Evolutionary conservation across 2,888 invertebrate genomes (phyloP).

Genomic region (Monoplex corrugatus): DNA sequence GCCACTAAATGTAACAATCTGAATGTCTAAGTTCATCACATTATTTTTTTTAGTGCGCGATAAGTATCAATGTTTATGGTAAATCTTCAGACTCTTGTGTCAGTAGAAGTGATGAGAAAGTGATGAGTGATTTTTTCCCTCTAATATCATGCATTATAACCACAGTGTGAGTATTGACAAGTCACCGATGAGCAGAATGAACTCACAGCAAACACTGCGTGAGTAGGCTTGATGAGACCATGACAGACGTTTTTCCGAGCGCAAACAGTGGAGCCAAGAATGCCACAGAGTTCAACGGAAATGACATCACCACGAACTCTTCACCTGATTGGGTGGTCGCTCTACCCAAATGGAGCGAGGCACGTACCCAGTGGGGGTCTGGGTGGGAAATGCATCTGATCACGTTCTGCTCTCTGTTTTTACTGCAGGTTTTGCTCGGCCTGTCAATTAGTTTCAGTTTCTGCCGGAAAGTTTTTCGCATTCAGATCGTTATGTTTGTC

Average conservation of each 20-base stretch:
- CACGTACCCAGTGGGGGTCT: slow-evolving; percentile 81
- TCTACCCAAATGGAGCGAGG: slow-evolving; percentile 79
- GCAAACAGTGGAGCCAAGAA: not conserved
- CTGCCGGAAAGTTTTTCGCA: slow-evolving; percentile 81
- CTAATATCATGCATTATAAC: not conserved
- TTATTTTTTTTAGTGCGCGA: too few relatives aligned
- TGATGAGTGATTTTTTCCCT: not conserved
- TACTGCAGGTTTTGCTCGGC: slow-evolving; percentile 84
- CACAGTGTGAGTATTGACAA: not conserved
- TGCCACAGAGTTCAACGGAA: not conserved
- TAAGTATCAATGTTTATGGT: too few relatives aligned
- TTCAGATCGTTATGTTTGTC: slow-evolving; percentile 84
- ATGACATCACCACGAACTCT: slow-evolving; percentile 10
- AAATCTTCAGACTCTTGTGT: not conserved
- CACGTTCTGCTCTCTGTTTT: slow-evolving; percentile 84
- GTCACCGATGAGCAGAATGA: not conserved
- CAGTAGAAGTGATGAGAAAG: not conserved
- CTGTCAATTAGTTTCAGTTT: slow-evolving; percentile 84
- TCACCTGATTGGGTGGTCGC: slow-evolving; percentile 79
- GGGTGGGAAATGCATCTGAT: slow-evolving; percentile 84
- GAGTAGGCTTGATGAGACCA: not conserved
- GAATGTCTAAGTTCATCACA: too few relatives aligned
- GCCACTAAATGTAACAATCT: too few relatives aligned
- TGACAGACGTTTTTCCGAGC: not conserved
- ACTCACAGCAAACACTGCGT: not conserved